phyloP scores from a whole-genome alignment of 1,140 invertebrate genomes.

The Catajapyx aquilonaris region DNA sequence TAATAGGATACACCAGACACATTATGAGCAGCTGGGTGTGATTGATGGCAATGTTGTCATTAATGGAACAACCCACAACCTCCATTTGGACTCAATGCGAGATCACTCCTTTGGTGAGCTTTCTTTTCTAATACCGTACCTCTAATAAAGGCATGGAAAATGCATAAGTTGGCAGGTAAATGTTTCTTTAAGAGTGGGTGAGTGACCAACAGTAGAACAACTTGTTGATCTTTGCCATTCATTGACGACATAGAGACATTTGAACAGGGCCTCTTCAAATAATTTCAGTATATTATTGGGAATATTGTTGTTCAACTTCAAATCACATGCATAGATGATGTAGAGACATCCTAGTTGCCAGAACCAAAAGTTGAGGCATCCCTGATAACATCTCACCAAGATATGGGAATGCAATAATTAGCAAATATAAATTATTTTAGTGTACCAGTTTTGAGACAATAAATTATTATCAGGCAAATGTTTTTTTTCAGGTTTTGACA shows the following conservation, averaged over 20 bases:
- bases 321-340: too few species aligned
- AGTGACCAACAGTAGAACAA: neutral
- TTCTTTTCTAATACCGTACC: constrained; percentile 3
- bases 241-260: neutral
- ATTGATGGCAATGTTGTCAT: constrained; percentile 29
- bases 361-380: too few species aligned
- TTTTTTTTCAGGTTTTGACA: neutral
- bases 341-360: too few species aligned
- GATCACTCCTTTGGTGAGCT: constrained; percentile 45
- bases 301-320: too few species aligned
- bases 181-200: neutral
- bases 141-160: neutral
- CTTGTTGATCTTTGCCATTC: neutral
- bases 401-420: neutral
- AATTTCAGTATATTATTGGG: too few species aligned
- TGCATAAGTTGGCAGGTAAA: neutral
- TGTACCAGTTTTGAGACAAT: neutral
- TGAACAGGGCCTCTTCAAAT: too few species aligned
- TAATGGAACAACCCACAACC: constrained; percentile 22
- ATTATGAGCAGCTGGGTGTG: constrained; percentile 48
- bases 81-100: constrained; percentile 31
- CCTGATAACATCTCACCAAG: neutral
- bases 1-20: constrained; percentile 41
- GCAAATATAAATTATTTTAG: neutral
- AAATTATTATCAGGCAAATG: neutral